phyloP scores from a whole-genome alignment of 2,888 invertebrate species.

The Thera obeliscata region DNA sequence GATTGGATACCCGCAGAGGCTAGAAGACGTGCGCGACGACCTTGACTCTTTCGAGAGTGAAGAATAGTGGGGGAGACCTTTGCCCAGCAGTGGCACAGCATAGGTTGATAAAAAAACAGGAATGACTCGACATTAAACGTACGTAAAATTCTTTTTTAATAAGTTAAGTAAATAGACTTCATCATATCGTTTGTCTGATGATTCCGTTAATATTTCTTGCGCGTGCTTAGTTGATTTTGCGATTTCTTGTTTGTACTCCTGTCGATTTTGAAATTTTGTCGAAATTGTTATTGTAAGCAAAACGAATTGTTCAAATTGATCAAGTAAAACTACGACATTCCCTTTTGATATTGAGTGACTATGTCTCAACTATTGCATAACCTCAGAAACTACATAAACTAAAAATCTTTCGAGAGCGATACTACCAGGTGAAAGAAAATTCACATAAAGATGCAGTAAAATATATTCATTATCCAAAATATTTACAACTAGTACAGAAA shows the following conservation, averaged over 20 bases:
- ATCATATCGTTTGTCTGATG: conserved; percentile 6
- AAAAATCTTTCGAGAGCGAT: too few species aligned
- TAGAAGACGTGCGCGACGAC: too few species aligned
- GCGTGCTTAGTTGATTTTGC: background rate
- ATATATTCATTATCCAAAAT: background rate
- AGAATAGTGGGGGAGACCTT: too few species aligned
- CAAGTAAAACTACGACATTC: too few species aligned
- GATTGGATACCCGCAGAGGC: too few species aligned
- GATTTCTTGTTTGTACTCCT: conserved; percentile 2
- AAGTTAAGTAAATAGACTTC: background rate
- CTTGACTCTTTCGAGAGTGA: too few species aligned
- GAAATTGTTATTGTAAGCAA: background rate
- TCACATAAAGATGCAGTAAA: background rate
- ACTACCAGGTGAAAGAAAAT: background rate
- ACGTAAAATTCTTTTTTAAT: background rate
- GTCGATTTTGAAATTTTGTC: conserved; percentile 11
- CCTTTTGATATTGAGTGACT: conserved; percentile 7
- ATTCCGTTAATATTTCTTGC: conserved; percentile 5
- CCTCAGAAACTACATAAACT: too few species aligned
- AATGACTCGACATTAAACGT: too few species aligned
- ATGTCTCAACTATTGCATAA: too few species aligned
- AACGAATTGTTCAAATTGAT: too few species aligned
- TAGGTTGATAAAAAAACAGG: too few species aligned
- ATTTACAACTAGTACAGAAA: background rate
- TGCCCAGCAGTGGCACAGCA: too few species aligned